Conservation (phyloP, 2,113 vertebrate genomes). For the Thunnus thynnus region DNA sequence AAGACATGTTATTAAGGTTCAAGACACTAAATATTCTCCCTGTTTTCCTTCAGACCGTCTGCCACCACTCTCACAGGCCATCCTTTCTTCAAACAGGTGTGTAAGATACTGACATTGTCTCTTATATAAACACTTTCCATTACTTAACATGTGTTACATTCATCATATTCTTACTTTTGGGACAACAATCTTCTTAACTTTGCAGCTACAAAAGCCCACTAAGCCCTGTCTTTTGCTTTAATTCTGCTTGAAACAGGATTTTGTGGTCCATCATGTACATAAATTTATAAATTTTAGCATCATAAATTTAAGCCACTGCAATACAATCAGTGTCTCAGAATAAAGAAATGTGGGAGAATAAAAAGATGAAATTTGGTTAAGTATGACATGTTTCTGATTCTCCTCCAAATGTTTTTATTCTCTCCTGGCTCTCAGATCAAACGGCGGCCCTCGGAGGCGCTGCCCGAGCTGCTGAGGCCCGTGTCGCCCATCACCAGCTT, state of each 20-base stretch:
- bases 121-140: no score
- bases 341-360: background rate
- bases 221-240: no score
- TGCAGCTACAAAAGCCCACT: no score
- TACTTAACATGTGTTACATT: no score
- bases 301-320: no score
- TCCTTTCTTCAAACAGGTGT: slow-evolving; percentile 98
- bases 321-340: no score
- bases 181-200: no score
- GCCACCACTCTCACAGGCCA: slow-evolving; percentile 91
- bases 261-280: no score
- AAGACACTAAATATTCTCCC: background rate
- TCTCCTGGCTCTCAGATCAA: slow-evolving; percentile 87
- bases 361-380: background rate
- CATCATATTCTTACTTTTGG: no score
- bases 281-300: no score
- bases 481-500: slow-evolving; percentile 90
- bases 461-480: slow-evolving; percentile 93
- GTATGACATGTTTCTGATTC: no score
- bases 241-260: no score
- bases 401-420: background rate
- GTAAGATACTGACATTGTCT: slow-evolving; percentile 18
- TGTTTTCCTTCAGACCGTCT: slow-evolving; percentile 87
- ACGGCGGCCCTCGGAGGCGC: slow-evolving; percentile 91
- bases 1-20: background rate